Percentiles rank a stretch among this genome's conserved stretches.
Conservation (phyloP, 2,113 vertebrate species). For the Hydrolagus affinis region DNA sequence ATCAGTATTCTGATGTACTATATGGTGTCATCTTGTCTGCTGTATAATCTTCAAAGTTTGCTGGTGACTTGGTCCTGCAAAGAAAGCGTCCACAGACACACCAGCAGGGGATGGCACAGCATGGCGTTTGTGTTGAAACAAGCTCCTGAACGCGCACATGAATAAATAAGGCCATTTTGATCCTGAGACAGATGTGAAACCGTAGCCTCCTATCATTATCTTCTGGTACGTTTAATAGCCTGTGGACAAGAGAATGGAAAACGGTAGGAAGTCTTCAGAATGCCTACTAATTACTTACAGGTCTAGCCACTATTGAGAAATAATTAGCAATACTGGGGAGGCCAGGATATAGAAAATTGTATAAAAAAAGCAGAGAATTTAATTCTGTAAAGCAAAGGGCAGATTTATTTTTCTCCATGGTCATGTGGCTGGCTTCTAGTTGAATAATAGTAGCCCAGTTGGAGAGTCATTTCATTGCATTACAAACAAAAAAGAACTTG, state of each 20-base stretch:
- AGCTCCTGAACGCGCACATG: background rate
- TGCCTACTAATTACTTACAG: conserved; percentile 22
- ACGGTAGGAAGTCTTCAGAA: background rate
- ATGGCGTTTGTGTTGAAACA: background rate
- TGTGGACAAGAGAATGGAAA: background rate
- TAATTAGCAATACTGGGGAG: conserved; percentile 4
- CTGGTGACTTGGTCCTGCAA: background rate
- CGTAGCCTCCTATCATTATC: conserved; percentile 5
- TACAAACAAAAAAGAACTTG: background rate
- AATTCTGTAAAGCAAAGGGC: background rate
- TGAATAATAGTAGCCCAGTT: background rate
- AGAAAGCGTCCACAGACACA: background rate
- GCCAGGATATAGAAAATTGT: background rate
- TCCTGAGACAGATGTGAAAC: background rate
- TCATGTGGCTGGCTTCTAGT: background rate
- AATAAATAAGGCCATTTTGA: conserved; percentile 28
- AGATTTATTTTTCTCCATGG: background rate
- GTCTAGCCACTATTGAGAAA: conserved; percentile 15
- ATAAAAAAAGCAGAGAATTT: background rate
- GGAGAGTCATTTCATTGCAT: too few relatives aligned
- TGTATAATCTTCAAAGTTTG: background rate
- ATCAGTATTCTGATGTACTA: background rate
- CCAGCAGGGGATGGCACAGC: background rate
- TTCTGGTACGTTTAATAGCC: conserved; percentile 16
- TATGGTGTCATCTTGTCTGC: background rate